Percentiles rank a stretch among this genome's conserved stretches.
phyloP scores from a whole-genome alignment of 1,140 invertebrate genomes.

The Lanistes nyassanus region DNA sequence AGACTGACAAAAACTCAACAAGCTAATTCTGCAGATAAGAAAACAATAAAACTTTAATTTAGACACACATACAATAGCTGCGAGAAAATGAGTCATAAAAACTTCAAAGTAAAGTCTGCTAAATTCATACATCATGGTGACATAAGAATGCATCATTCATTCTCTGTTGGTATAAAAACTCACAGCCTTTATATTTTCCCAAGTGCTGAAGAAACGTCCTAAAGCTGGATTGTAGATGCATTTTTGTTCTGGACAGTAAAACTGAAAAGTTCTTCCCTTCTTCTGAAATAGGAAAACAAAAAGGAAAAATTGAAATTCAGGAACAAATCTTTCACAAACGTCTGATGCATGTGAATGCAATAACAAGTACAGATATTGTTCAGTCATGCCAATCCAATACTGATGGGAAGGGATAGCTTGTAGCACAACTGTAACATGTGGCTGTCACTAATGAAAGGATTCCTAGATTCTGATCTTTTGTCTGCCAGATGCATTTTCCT shows the following conservation, averaged over 20 bases:
- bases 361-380: background rate
- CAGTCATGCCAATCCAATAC: background rate
- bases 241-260: conserved; percentile 6
- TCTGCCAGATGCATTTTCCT: too few relatives aligned
- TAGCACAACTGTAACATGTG: background rate
- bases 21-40: background rate
- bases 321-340: too few relatives aligned
- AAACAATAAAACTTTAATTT: background rate
- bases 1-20: too few relatives aligned
- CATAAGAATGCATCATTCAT: background rate
- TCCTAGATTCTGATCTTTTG: too few relatives aligned
- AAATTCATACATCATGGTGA: background rate
- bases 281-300: background rate
- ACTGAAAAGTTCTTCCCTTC: background rate
- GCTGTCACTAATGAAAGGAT: too few relatives aligned
- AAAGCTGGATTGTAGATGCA: conserved; percentile 4
- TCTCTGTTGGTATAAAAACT: background rate
- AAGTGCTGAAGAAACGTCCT: background rate
- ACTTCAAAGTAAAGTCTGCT: too few relatives aligned
- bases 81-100: too few relatives aligned
- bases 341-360: background rate
- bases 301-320: background rate
- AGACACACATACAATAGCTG: background rate
- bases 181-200: conserved; percentile 2
- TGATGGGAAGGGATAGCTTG: background rate